Conservation (phyloP, 2,888 invertebrate species). For the Tortrix viridana region DNA sequence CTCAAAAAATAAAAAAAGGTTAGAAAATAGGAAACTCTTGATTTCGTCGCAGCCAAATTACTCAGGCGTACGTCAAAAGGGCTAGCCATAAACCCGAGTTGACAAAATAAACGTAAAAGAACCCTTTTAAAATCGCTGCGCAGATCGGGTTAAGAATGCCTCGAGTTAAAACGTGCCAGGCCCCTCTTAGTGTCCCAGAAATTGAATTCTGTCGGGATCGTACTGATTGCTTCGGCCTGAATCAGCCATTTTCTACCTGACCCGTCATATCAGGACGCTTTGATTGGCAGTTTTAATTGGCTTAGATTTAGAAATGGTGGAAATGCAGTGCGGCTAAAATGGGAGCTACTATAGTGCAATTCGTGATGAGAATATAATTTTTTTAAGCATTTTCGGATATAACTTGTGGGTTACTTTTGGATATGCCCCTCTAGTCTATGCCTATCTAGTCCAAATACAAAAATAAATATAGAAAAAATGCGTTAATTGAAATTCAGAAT, state of each 20-base stretch:
- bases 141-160: slow-evolving; percentile 34
- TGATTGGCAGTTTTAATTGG: slow-evolving; percentile 36
- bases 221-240: slow-evolving; percentile 50
- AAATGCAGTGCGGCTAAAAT: slow-evolving; percentile 5
- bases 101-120: slow-evolving; percentile 32
- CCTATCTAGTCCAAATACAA: too few relatives aligned
- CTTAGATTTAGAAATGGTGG: slow-evolving; percentile 16
- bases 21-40: not conserved
- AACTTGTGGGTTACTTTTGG: too few relatives aligned
- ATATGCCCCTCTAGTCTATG: too few relatives aligned
- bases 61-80: slow-evolving; percentile 20
- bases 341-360: too few relatives aligned
- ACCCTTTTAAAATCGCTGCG: slow-evolving; percentile 34
- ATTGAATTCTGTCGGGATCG: slow-evolving; percentile 47
- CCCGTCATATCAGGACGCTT: slow-evolving; percentile 37
- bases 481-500: too few relatives aligned
- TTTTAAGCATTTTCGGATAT: too few relatives aligned
- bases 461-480: too few relatives aligned
- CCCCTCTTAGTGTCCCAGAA: slow-evolving; percentile 42
- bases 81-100: slow-evolving; percentile 16
- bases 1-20: not conserved
- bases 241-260: slow-evolving; percentile 45
- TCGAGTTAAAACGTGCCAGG: slow-evolving; percentile 42
- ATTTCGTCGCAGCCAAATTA: slow-evolving; percentile 16
- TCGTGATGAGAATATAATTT: too few relatives aligned